Evolutionary conservation across 2,888 invertebrate genomes (phyloP).

Genomic region (Globia sparganii): DNA sequence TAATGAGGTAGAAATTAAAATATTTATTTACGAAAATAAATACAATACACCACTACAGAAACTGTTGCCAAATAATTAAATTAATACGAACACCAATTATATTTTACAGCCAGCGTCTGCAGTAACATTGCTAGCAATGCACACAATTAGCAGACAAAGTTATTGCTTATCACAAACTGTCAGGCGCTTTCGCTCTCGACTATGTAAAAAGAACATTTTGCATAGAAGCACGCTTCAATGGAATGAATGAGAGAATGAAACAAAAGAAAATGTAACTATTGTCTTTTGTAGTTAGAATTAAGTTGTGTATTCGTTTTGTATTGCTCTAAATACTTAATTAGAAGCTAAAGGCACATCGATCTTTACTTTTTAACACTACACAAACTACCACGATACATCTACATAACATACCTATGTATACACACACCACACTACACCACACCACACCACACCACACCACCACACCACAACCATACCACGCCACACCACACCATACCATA

Average conservation of each 20-base stretch:
- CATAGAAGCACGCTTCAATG: slow-evolving; percentile 54
- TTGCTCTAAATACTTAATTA: not conserved
- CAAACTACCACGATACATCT: not conserved
- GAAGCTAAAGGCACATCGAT: not conserved
- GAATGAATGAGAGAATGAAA: slow-evolving; percentile 55
- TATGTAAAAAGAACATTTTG: slow-evolving; percentile 60
- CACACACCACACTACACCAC: too few relatives aligned
- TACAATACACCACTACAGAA: not conserved
- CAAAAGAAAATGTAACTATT: slow-evolving; percentile 59
- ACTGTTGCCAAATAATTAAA: slow-evolving; percentile 9
- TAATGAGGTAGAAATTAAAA: not conserved
- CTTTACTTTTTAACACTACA: not conserved
- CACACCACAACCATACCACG: too few relatives aligned
- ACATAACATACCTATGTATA: not conserved
- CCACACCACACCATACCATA: too few relatives aligned
- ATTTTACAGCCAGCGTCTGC: slow-evolving; percentile 38
- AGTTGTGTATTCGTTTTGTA: slow-evolving; percentile 4
- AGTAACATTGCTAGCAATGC: slow-evolving; percentile 63
- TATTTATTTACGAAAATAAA: not conserved
- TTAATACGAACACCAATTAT: not conserved
- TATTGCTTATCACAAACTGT: slow-evolving; percentile 74
- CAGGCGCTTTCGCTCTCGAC: slow-evolving; percentile 72
- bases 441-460: too few relatives aligned
- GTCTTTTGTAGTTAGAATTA: slow-evolving; percentile 39
- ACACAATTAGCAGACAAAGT: slow-evolving; percentile 66